These are phyloP conservation scores for Volucella zonaria DNA, from an alignment of 2,888 invertebrate genomes.

Conservation along the genomic window DNA sequence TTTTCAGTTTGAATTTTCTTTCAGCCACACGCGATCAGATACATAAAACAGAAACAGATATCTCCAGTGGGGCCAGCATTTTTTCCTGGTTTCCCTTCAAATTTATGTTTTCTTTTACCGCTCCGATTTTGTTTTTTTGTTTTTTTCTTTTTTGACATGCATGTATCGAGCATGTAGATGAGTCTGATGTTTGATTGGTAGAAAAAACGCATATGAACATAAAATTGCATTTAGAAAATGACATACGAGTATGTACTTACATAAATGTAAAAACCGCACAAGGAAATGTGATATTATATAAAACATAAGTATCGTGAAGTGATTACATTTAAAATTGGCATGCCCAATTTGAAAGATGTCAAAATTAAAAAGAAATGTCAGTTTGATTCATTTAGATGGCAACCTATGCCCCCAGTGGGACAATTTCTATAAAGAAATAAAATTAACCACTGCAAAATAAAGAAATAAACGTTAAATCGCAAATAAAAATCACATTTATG, in stretches of 20 bases:
- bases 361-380: conserved; percentile 41
- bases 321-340: conserved; percentile 31
- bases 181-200: conserved; percentile 61
- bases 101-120: conserved; percentile 48
- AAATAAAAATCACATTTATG: conserved; percentile 81
- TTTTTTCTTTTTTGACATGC: conserved; percentile 10
- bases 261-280: too few species aligned
- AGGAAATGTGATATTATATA: too few species aligned
- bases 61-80: conserved; percentile 56
- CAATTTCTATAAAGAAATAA: conserved; percentile 67
- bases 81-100: conserved; percentile 9
- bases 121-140: background rate
- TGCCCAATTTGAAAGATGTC: conserved; percentile 60
- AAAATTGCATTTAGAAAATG: conserved; percentile 48
- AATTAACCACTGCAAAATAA: conserved; percentile 72
- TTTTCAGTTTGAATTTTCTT: conserved; percentile 31
- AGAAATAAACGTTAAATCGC: conserved; percentile 82
- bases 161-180: background rate
- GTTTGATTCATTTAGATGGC: conserved; percentile 20
- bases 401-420: conserved; percentile 51
- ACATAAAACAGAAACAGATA: conserved; percentile 42
- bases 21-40: conserved; percentile 64
- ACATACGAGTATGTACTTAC: background rate
- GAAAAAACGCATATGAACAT: conserved; percentile 60
- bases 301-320: background rate